A percentile compares a stretch with the other conserved stretches of the same genome.
phyloP scores from a whole-genome alignment of 2,888 invertebrate genomes.

The Willowsia nigromaculata region DNA sequence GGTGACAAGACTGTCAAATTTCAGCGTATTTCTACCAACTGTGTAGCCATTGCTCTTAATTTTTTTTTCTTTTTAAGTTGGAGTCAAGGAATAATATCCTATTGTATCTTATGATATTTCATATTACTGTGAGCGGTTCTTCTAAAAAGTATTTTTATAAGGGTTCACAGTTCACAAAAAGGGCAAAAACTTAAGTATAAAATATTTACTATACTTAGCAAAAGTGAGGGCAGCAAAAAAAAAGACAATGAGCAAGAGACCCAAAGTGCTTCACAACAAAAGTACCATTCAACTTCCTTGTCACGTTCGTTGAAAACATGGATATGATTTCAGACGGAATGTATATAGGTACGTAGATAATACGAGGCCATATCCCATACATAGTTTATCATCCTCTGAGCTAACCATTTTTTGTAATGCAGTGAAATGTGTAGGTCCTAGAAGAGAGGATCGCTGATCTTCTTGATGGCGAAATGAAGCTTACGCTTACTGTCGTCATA shows the following conservation, averaged over 20 bases:
- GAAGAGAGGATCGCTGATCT: neutral
- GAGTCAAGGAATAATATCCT: conserved; percentile 25
- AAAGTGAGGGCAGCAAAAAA: neutral
- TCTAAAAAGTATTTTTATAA: neutral
- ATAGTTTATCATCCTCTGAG: too few relatives aligned
- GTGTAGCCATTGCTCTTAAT: neutral
- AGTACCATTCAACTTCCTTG: conserved; percentile 59
- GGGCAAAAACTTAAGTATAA: neutral
- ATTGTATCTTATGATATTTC: conserved; percentile 31
- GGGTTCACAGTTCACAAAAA: neutral
- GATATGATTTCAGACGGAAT: conserved; percentile 68
- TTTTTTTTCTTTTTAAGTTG: conserved; percentile 3
- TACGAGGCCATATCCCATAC: too few relatives aligned
- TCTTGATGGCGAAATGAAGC: conserved; percentile 49
- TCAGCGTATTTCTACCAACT: conserved; percentile 42
- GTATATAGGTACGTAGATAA: neutral
- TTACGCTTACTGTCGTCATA: conserved; percentile 56
- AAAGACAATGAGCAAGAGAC: neutral
- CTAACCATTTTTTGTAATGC: too few relatives aligned
- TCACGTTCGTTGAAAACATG: conserved; percentile 71
- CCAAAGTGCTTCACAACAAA: conserved; percentile 56
- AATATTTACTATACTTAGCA: neutral
- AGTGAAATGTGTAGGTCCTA: neutral
- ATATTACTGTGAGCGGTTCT: neutral
- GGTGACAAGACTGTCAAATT: conserved; percentile 70